These are phyloP conservation scores for Aspidoscelis tigris DNA, from an alignment of 2,113 vertebrate genomes.

Conservation along the genomic window DNA sequence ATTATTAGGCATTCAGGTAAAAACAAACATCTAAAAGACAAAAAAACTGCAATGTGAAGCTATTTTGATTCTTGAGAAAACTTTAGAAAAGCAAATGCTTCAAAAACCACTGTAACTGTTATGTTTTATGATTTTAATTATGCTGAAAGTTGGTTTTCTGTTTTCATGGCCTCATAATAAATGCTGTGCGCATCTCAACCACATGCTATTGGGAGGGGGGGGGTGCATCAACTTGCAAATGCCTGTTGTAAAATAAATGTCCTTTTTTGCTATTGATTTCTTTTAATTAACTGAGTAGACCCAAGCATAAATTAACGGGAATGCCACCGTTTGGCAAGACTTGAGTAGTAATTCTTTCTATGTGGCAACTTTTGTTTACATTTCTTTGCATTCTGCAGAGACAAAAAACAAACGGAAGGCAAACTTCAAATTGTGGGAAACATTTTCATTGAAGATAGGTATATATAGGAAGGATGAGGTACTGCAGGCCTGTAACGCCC, in stretches of 20 bases:
- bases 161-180: slow-evolving; percentile 72
- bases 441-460: background rate
- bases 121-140: slow-evolving; percentile 65
- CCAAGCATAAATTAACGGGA: slow-evolving; percentile 68
- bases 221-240: slow-evolving; percentile 69
- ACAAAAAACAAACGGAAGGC: slow-evolving; percentile 6
- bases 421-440: slow-evolving; percentile 37
- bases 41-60: slow-evolving; percentile 45
- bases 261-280: slow-evolving; percentile 67
- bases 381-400: slow-evolving; percentile 24
- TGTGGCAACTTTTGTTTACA: background rate
- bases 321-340: slow-evolving; percentile 60
- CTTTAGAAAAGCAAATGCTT: slow-evolving; percentile 43
- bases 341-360: slow-evolving; percentile 45
- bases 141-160: slow-evolving; percentile 69
- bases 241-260: slow-evolving; percentile 75
- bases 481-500: background rate
- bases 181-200: slow-evolving; percentile 64
- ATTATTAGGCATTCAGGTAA: slow-evolving; percentile 68
- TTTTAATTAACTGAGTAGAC: slow-evolving; percentile 75
- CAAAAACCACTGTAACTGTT: slow-evolving; percentile 61
- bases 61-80: slow-evolving; percentile 57
- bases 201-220: slow-evolving; percentile 43
- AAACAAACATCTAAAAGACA: slow-evolving; percentile 46
- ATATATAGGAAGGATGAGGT: background rate